Base-by-base conservation (phyloP, 2,113 vertebrate genomes). In the Indicator indicator region DNA sequence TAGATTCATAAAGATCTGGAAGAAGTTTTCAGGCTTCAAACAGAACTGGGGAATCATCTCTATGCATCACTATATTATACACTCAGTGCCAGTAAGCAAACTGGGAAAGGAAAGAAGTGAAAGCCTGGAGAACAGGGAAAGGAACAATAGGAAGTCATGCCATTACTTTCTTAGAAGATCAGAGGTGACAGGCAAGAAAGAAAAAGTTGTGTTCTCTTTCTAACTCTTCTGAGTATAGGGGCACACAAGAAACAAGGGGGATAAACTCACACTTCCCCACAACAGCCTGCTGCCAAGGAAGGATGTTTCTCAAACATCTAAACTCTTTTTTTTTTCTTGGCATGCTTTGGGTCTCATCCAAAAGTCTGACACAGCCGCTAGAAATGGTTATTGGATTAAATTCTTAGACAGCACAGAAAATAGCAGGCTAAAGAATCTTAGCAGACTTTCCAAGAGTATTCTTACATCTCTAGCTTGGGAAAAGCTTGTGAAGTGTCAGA, bases 391-490 rank as follows among this genome's bases (percentile, higher is more conserved):
- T 88, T 95, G 94, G 93, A 95, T 95, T 94, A 91, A 93, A 93
- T 95, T 93, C 91, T 95, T 95, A 95, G 93, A 94, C 79, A 95
- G 90, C 85, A 90, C 80, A 95, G 88, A 93, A 96, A 93, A 94
- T 58, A 96, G 80, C 55, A 86, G 80, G 67, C 83, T 95, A 75
- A 91, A 94, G 91, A 91, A 94, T 82, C 90, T 93, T 69, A 94
- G 83, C 76, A 83, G 86, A 90, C 91, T 92, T 95, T 94, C 90
- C 92, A 90, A 86, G 95, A 95, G 83, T 63, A 82, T 93, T 94
- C 86, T 78, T 93, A 91, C 92, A 86, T 86, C 65, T 84, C 77
- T 72, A 55, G 80, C 90, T 93, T 93, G 73, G 77, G 80, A 93
- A 88, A 90, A 88, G 58, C 59, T 67, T 76, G 75, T 84, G 59